Conservation (phyloP, 2,113 vertebrate genomes). For the Sturnira hondurensis region DNA sequence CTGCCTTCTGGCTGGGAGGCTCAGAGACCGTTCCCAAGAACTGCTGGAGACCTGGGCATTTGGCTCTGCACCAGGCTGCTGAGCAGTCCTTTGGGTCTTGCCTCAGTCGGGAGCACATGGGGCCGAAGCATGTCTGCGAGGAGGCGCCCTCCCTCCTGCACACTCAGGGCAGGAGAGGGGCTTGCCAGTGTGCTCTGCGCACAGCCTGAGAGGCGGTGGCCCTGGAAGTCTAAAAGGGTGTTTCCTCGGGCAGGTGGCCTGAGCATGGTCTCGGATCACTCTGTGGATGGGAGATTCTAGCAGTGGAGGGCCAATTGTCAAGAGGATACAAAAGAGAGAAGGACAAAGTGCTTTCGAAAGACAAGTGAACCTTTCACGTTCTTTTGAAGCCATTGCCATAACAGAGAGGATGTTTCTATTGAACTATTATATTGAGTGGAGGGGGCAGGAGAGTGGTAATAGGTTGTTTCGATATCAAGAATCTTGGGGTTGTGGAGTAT, state of each 20-base stretch:
- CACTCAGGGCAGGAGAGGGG: neutral
- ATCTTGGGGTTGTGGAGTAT: neutral
- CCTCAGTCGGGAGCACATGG: fast-evolving
- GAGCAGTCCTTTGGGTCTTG: neutral
- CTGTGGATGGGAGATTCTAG: neutral
- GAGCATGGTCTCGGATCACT: neutral
- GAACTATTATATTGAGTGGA: neutral
- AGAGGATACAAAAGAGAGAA: neutral
- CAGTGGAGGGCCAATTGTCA: neutral
- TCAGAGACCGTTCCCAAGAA: neutral
- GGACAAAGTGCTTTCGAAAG: neutral
- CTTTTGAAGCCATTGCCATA: neutral
- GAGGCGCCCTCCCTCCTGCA: neutral
- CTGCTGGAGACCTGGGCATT: neutral
- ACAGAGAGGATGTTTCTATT: neutral
- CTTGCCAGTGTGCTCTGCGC: fast-evolving
- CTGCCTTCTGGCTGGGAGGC: neutral
- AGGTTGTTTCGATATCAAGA: neutral
- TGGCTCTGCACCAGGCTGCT: neutral
- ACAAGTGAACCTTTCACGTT: neutral
- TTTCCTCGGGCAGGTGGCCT: neutral
- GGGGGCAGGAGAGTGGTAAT: neutral
- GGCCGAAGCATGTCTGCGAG: too few species aligned
- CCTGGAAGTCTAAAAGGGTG: neutral
- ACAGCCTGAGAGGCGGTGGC: neutral